phyloP scores from a whole-genome alignment of 2,888 invertebrate genomes.

The Pseudococcus viburni region DNA sequence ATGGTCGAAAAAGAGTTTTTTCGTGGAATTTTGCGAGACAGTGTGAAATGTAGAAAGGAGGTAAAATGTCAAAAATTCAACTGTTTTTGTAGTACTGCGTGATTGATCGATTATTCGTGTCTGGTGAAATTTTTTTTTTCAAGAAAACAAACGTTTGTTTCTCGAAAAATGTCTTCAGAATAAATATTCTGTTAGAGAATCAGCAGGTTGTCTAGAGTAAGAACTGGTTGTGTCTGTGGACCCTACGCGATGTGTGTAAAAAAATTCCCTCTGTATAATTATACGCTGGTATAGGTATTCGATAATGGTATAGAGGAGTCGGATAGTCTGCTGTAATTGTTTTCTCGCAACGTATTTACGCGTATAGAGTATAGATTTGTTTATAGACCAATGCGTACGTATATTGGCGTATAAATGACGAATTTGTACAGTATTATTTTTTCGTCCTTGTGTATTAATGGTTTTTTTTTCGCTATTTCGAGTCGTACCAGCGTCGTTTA shows the following conservation, averaged over 20 bases:
- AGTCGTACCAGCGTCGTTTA: neutral
- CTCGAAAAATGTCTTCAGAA: no score
- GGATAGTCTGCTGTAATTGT: neutral
- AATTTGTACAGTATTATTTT: conserved; percentile 1
- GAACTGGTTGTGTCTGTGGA: neutral
- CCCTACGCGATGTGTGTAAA: neutral
- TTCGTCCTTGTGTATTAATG: conserved; percentile 34
- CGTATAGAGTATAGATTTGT: neutral
- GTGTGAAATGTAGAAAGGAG: no score
- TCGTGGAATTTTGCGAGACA: no score
- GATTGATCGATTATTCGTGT: no score
- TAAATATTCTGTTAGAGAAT: no score
- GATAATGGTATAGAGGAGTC: conserved; percentile 14
- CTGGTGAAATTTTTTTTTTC: no score
- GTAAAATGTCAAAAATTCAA: no score
- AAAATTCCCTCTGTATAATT: neutral
- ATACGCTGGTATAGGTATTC: neutral
- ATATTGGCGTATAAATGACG: conserved; percentile 25
- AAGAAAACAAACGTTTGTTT: no score
- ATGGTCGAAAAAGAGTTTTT: no score
- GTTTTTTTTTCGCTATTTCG: conserved; percentile 29
- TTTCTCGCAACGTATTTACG: neutral
- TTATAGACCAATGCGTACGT: neutral
- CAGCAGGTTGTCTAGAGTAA: neutral
- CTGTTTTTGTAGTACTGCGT: no score